Evolutionary conservation across 2,113 vertebrate species (phyloP), one percentile per base, ranked within the genome.

Genomic region (Drymodes brunneopygia): DNA sequence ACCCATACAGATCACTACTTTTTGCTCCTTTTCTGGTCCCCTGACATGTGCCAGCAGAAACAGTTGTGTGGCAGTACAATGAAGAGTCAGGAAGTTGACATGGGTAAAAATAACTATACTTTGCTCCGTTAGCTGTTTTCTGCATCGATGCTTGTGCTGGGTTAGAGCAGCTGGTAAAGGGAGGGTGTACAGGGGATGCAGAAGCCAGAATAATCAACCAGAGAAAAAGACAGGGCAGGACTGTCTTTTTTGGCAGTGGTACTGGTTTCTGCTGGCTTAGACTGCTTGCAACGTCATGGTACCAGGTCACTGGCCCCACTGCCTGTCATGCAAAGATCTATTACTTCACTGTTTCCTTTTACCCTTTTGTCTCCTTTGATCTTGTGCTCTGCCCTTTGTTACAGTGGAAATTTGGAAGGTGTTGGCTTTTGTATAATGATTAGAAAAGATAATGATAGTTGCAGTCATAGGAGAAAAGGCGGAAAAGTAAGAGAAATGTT

Each of bases 91-190:
- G 66, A 92, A 93, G 66, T 2, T 85, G 79, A 93, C 47, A 19
- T 22, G 50, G 27, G 42, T 83, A 93, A 96, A 95, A 96, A 94
- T 69, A 85, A 80, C 53, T 79, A 2, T 61, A 70, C 92, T 95
- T 95, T 86, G 81, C 90, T 92, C 8, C 0, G 31, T 88, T 93
- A 77, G 92, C 71, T 88, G 9, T 86, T 95, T 94, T 90, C 88
- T 92, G 58, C 88, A 73, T 77, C 85, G 80, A 1, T 0, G 29
- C 33, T 90, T 66, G 27, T 66, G 19, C 50, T 8, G 3, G 58
- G 18, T n/a, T 65, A 48, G n/a, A 69, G 66, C 80, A 53, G 50
- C 29, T 77, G 62, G 33, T 1, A 10, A 82, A 66, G 19, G 45
- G 44, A 79, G 12, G n/a, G 27, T 48, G 35, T 22, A 56, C 17